Base-by-base conservation (phyloP, 2,113 vertebrate genomes). In the Scopus umbretta region DNA sequence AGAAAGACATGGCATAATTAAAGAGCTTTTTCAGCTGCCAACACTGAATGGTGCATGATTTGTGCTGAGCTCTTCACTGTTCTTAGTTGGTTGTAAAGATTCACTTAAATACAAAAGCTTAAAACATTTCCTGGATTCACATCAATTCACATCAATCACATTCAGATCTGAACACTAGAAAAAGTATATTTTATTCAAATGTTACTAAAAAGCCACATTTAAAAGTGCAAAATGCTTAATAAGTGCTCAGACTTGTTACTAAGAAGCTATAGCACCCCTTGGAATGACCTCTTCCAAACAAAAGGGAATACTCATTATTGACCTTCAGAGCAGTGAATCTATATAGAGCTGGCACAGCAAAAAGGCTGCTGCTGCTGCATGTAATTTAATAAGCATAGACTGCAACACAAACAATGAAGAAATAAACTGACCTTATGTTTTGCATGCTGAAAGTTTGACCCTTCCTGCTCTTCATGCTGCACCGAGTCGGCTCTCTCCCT, bases 371-470 rank as follows among this genome's bases (percentile, higher is more conserved):
- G 27, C 32, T 30, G 25, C 59, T 55, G 72, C 61, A 56, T 9
- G 8, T 26, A 61, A 81, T 70, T 86, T 72, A 89, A 53, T 88
- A 90, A 91, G 34, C 19, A 80, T 3, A 58, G 29, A 65, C 25
- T 32, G n/a, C 42, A 84, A 92, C 67, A 90, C 42, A 89, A 88
- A 36, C 50, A 86, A 70, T 4, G 6, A 42, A 74, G 78, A 79
- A 76, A 40, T 21, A 59, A 84, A 97, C 98, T 96, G 52, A 98
- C 98, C 98, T 96, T 98, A 87, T 98, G 96, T 81, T 96, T 97
- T 70, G 89, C 94, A 86, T 97, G 98, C 94, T 97, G 97, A 91
- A 98, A 98, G 52, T 87, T 97, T 84, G 97, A 97, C 66, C 97
- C 98, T 74, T 98, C 98, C 8, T 74, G 95, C 32, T 98, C 98